Conservation (phyloP, 2,888 invertebrate genomes). For the Zhuqinia jingwanae region DNA sequence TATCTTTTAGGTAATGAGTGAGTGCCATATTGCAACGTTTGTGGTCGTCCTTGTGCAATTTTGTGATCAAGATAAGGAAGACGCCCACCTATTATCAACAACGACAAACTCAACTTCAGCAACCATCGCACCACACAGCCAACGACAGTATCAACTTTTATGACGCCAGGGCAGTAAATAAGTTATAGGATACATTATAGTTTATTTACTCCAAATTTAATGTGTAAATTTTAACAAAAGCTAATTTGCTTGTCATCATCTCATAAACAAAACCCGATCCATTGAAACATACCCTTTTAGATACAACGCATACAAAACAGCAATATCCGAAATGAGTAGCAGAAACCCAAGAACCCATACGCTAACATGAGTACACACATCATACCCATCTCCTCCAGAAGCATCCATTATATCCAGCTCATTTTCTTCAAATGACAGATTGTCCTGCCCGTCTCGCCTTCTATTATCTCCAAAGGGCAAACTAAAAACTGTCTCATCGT, state of each 20-base stretch:
- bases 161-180: background rate
- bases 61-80: constrained; percentile 68
- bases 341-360: constrained; percentile 26
- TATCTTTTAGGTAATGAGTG: constrained; percentile 56
- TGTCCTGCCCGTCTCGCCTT: background rate
- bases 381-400: background rate
- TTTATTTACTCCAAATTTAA: no score
- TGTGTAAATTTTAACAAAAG: no score
- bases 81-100: background rate
- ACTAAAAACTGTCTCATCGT: constrained; percentile 22
- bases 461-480: constrained; percentile 32
- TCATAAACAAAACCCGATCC: constrained; percentile 24
- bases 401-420: constrained; percentile 8
- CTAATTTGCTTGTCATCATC: background rate
- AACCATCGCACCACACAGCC: background rate
- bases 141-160: background rate
- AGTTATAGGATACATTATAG: no score
- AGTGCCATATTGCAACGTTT: constrained; percentile 71
- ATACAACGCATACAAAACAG: constrained; percentile 1
- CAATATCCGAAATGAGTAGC: constrained; percentile 31
- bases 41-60: constrained; percentile 73
- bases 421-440: background rate
- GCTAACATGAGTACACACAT: constrained; percentile 17
- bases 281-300: constrained; percentile 12
- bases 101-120: background rate